Evolutionary conservation across 2,113 vertebrate species (phyloP).

Genomic region (Pycnonotus jocosus): DNA sequence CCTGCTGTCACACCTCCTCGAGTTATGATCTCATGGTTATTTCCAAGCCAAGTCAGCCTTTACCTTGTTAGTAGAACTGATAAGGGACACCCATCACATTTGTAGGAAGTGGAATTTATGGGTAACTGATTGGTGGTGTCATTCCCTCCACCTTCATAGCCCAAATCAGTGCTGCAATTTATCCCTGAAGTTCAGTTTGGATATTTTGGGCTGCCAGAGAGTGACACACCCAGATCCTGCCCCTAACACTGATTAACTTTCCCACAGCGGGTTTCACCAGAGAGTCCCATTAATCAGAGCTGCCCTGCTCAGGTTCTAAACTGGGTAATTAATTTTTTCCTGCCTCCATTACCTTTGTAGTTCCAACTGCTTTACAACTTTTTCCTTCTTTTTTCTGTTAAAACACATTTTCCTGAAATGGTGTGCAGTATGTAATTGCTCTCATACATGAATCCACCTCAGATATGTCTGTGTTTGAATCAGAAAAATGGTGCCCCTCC

Average conservation of each 20-base stretch:
- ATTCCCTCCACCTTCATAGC: background rate
- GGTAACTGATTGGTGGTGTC: background rate
- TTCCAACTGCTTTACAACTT: background rate
- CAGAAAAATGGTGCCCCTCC: fast-evolving
- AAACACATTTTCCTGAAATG: background rate
- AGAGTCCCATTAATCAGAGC: background rate
- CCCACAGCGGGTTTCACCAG: background rate
- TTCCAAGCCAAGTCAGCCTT: background rate
- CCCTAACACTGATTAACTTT: background rate
- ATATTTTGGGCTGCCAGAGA: background rate
- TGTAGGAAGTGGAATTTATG: background rate
- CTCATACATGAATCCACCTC: background rate
- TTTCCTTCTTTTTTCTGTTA: background rate
- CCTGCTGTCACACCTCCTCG: background rate
- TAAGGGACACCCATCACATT: background rate
- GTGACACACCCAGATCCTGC: background rate
- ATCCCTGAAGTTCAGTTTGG: background rate
- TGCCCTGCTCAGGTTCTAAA: background rate
- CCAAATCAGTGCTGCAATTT: background rate
- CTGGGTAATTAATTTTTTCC: slow-evolving; percentile 14
- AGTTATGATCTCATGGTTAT: background rate
- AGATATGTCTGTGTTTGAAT: background rate
- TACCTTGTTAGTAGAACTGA: background rate
- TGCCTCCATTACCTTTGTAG: background rate
- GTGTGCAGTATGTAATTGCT: background rate